Evolutionary conservation across 2,113 vertebrate genomes (phyloP).

Genomic region (Steatornis caripensis): DNA sequence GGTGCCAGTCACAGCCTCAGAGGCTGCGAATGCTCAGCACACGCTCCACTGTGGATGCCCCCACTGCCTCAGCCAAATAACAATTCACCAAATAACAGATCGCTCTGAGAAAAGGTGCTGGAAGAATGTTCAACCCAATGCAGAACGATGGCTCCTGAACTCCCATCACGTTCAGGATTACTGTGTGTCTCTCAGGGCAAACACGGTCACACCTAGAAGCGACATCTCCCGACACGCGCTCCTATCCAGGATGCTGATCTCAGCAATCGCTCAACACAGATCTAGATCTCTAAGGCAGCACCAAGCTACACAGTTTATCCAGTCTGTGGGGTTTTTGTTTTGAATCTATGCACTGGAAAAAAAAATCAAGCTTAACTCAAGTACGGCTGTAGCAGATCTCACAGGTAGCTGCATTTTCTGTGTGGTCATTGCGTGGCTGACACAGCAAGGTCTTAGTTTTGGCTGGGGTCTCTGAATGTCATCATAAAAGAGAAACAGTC

Average conservation of each 20-base stretch:
- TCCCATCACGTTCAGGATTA: background rate
- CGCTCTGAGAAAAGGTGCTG: background rate
- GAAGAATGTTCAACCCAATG: background rate
- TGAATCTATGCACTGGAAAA: background rate
- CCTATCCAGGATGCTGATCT: accelerated
- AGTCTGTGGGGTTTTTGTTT: background rate
- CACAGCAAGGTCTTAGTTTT: background rate
- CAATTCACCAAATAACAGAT: background rate
- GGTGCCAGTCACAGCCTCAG: background rate
- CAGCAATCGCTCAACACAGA: accelerated
- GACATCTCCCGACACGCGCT: accelerated
- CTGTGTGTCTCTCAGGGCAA: background rate
- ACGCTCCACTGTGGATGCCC: background rate
- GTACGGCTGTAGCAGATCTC: background rate
- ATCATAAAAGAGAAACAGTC: background rate
- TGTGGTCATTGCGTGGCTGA: background rate
- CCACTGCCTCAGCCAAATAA: background rate
- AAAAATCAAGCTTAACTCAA: background rate
- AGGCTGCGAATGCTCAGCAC: accelerated
- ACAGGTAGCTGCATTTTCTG: background rate
- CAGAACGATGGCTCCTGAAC: background rate
- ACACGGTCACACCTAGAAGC: background rate
- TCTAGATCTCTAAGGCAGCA: background rate
- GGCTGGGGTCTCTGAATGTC: background rate
- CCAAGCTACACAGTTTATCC: background rate